These are phyloP conservation scores for Platalea minor DNA, from an alignment of 2,797 vertebrate genomes.

Conservation along the genomic window DNA sequence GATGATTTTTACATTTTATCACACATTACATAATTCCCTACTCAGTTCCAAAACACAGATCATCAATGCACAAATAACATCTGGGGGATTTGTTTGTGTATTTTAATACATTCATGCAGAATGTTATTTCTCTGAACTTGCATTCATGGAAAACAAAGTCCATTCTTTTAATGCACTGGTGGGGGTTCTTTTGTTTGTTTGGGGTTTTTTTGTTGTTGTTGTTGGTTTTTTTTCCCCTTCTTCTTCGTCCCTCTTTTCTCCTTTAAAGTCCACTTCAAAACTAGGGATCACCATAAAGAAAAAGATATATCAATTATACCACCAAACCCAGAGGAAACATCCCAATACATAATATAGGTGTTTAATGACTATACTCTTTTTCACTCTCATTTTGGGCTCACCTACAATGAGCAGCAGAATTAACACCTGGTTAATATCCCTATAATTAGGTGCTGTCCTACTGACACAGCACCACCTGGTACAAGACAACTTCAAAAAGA, in stretches of 20 bases:
- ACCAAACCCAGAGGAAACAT: not conserved
- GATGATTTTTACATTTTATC: not conserved
- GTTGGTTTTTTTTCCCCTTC: not conserved
- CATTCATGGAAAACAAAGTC: not conserved
- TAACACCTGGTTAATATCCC: not conserved
- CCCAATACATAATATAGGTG: not conserved
- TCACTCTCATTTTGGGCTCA: not conserved
- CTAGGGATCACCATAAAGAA: not conserved
- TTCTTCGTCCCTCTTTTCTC: not conserved
- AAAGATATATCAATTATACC: not conserved
- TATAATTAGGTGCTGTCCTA: not conserved
- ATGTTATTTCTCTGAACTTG: not conserved
- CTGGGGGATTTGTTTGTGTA: not conserved
- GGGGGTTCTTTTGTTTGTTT: not conserved
- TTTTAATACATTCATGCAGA: not conserved
- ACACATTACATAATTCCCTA: not conserved
- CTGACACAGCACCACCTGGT: not conserved
- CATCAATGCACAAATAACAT: not conserved
- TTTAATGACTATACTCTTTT: not conserved
- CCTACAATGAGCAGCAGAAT: not conserved
- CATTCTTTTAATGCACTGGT: not conserved
- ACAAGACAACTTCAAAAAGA: not conserved
- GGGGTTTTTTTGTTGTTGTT: not conserved
- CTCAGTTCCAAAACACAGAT: not conserved
- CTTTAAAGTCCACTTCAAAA: not conserved